Conservation (phyloP, 2,797 vertebrate species). For the Rallus crepitans region DNA sequence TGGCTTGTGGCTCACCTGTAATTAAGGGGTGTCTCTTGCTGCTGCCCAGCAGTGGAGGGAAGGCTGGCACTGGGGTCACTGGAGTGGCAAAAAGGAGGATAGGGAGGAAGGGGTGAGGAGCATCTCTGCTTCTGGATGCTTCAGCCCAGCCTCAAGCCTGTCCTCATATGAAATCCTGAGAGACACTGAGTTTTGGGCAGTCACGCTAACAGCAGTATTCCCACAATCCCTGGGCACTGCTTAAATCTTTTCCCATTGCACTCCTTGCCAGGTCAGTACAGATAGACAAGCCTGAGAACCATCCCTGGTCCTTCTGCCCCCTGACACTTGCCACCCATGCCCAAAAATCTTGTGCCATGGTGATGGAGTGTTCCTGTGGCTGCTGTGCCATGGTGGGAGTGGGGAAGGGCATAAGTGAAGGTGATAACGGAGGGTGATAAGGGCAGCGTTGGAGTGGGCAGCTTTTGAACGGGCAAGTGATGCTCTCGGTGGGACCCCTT, state of each 20-base stretch:
- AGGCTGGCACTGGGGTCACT: not conserved
- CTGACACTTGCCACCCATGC: not conserved
- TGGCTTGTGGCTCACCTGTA: not conserved
- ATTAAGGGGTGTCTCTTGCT: not conserved
- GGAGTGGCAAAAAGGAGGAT: not conserved
- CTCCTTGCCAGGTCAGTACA: not conserved
- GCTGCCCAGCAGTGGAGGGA: not conserved
- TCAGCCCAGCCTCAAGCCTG: not conserved
- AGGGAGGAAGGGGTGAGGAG: not conserved
- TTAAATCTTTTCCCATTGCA: not conserved
- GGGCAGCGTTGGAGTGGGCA: not conserved
- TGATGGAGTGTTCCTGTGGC: fast-evolving
- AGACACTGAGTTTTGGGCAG: not conserved
- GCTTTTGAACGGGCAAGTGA: not conserved
- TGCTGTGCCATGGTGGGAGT: not conserved
- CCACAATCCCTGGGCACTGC: not conserved
- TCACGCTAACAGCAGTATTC: not conserved
- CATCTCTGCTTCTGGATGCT: not conserved
- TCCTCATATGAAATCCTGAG: not conserved
- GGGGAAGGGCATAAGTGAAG: no score
- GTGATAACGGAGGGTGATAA: no score
- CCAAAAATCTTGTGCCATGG: fast-evolving
- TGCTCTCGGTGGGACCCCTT: no score
- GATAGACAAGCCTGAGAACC: not conserved
- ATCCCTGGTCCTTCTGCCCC: not conserved